Percentiles rank a stretch among this genome's conserved stretches.
phyloP scores from a whole-genome alignment of 2,888 invertebrate species.

The Lissonota sp. region DNA sequence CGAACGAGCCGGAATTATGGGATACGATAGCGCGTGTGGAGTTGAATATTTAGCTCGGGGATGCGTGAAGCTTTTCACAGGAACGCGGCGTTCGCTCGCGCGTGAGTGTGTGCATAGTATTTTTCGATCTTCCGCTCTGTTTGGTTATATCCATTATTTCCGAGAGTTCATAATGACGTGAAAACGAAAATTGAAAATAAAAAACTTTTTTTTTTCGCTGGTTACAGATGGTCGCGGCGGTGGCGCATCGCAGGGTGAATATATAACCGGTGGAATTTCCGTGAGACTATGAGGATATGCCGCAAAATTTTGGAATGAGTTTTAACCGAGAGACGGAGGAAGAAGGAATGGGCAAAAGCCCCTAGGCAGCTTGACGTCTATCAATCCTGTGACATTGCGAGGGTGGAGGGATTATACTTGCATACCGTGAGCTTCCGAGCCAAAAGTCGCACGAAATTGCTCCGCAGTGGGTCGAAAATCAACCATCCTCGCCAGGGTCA shows the following conservation, averaged over 20 bases:
- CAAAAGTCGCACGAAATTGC: constrained; percentile 47
- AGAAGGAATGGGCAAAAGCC: constrained; percentile 1
- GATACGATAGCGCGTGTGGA: constrained; percentile 33
- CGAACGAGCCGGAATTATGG: constrained; percentile 13
- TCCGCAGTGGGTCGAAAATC: constrained; percentile 25
- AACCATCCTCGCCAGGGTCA: neutral
- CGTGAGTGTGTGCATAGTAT: neutral
- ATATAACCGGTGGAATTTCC: constrained; percentile 16
- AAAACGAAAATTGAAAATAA: neutral
- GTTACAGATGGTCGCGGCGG: constrained; percentile 16
- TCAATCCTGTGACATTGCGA: constrained; percentile 34
- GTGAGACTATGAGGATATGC: constrained; percentile 7
- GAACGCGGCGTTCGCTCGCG: neutral
- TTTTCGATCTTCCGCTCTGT: constrained; percentile 52
- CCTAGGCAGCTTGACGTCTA: constrained; percentile 34
- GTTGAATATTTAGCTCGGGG: constrained; percentile 40
- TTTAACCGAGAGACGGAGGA: constrained; percentile 27
- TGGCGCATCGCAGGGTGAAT: neutral
- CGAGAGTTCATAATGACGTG: constrained; percentile 12
- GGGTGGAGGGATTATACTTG: constrained; percentile 32
- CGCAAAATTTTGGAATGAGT: constrained; percentile 38
- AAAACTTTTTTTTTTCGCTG: neutral
- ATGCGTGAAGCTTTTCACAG: constrained; percentile 38
- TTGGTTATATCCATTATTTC: constrained; percentile 31
- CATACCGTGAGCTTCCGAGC: constrained; percentile 36